phyloP scores from a whole-genome alignment of 2,888 invertebrate genomes.

The Limnephilus rhombicus region DNA sequence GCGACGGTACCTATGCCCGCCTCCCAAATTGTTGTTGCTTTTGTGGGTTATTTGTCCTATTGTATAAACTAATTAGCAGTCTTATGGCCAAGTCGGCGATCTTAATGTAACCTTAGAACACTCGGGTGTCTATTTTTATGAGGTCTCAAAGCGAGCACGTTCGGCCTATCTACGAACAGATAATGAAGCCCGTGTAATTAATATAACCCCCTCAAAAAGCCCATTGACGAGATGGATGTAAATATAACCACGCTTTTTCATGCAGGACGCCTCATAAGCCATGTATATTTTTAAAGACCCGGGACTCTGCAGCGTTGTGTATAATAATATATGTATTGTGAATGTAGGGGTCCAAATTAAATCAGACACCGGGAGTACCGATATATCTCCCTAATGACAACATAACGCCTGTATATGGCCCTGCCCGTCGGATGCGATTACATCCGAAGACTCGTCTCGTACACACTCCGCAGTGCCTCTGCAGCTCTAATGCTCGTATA shows the following conservation, averaged over 20 bases:
- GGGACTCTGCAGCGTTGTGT: neutral
- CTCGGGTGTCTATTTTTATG: neutral
- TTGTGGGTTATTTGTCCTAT: neutral
- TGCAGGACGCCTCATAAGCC: slow-evolving; percentile 12
- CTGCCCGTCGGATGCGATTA: slow-evolving; percentile 18
- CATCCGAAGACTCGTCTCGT: slow-evolving; percentile 11
- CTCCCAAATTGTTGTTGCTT: neutral
- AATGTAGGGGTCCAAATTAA: slow-evolving; percentile 15
- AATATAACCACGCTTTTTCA: slow-evolving; percentile 11
- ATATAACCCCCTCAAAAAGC: neutral
- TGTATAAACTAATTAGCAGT: neutral
- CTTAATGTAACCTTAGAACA: neutral
- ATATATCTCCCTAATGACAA: slow-evolving; percentile 50
- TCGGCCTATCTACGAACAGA: neutral
- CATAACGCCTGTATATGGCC: slow-evolving; percentile 27
- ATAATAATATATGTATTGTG: slow-evolving; percentile 36
- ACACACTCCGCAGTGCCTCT: slow-evolving; percentile 3
- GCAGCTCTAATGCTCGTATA: neutral
- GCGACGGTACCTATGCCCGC: too few species aligned
- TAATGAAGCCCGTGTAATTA: neutral
- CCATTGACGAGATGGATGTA: slow-evolving; percentile 9
- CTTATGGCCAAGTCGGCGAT: neutral
- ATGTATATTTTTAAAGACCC: slow-evolving; percentile 51
- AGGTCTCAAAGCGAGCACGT: neutral
- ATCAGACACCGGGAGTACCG: slow-evolving; percentile 27